Conservation (phyloP, 1,140 invertebrate genomes). For the Penaeus japonicus region DNA sequence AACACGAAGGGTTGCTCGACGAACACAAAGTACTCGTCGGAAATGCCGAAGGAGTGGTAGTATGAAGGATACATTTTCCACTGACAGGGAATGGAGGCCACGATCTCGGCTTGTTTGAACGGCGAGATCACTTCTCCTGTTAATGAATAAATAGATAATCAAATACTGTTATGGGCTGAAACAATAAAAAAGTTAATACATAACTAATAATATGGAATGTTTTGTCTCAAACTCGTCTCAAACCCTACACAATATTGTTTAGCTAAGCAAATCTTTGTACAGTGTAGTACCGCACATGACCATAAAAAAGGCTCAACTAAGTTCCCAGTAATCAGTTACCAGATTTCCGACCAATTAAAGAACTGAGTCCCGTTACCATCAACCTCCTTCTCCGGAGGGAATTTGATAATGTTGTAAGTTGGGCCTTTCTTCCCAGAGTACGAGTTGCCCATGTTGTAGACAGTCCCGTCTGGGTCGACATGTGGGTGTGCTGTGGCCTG, state of each 20-base stretch:
- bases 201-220: not conserved
- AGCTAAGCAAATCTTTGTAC: too few species aligned
- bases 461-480: too few species aligned
- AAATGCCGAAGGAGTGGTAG: conserved; percentile 69
- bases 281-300: too few species aligned
- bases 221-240: too few species aligned
- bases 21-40: conserved; percentile 67
- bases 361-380: too few species aligned
- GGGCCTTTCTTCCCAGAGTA: conserved; percentile 73
- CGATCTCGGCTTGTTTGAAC: conserved; percentile 49
- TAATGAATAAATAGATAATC: too few species aligned
- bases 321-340: too few species aligned
- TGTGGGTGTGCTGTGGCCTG: conserved; percentile 71
- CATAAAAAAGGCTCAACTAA: too few species aligned
- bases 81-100: conserved; percentile 60
- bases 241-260: too few species aligned
- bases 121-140: not conserved
- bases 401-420: conserved; percentile 75
- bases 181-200: not conserved
- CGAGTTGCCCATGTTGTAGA: conserved; percentile 61
- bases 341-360: too few species aligned
- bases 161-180: too few species aligned
- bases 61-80: conserved; percentile 62
- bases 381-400: conserved; percentile 65
- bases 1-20: conserved; percentile 65